Evolutionary conservation across 1,140 invertebrate genomes (phyloP).

Genomic region (Mycetomoellerius zeteki): DNA sequence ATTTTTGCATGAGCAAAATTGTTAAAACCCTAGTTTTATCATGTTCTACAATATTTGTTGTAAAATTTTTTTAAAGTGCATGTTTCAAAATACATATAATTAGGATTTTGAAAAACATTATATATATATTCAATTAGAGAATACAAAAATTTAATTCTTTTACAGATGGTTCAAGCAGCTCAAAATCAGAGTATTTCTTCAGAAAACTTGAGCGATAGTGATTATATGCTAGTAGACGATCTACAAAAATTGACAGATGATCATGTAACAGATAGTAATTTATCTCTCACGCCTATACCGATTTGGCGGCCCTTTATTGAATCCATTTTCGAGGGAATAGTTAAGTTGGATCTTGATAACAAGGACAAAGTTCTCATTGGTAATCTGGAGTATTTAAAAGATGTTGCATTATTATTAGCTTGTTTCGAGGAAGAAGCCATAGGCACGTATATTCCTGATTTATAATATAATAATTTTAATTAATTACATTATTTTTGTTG

Average conservation of each 20-base stretch:
- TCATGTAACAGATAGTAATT: slow-evolving; percentile 86
- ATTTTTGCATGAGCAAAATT: background rate
- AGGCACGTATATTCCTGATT: slow-evolving; percentile 76
- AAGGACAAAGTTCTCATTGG: slow-evolving; percentile 88
- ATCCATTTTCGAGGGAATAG: slow-evolving; percentile 88
- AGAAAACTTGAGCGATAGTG: slow-evolving; percentile 86
- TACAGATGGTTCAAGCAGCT: slow-evolving; percentile 85
- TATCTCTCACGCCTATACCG: slow-evolving; percentile 83
- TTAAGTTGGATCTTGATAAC: slow-evolving; percentile 86
- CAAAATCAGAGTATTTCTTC: slow-evolving; percentile 87
- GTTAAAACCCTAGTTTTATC: background rate
- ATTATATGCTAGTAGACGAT: slow-evolving; percentile 88
- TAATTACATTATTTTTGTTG: background rate
- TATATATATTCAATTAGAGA: background rate
- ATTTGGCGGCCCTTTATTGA: slow-evolving; percentile 90
- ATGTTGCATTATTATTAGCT: slow-evolving; percentile 87
- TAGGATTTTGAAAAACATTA: background rate
- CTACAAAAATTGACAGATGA: slow-evolving; percentile 89
- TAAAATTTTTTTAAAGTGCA: slow-evolving; percentile 5
- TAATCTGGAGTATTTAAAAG: slow-evolving; percentile 89
- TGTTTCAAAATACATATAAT: background rate
- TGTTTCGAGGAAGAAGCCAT: slow-evolving; percentile 87
- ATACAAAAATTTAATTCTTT: slow-evolving; percentile 62
- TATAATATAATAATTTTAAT: too few species aligned
- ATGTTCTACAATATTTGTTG: background rate